These are phyloP conservation scores for Spermophilus dauricus DNA, from an alignment of 2,113 vertebrate species.

Conservation along the genomic window DNA sequence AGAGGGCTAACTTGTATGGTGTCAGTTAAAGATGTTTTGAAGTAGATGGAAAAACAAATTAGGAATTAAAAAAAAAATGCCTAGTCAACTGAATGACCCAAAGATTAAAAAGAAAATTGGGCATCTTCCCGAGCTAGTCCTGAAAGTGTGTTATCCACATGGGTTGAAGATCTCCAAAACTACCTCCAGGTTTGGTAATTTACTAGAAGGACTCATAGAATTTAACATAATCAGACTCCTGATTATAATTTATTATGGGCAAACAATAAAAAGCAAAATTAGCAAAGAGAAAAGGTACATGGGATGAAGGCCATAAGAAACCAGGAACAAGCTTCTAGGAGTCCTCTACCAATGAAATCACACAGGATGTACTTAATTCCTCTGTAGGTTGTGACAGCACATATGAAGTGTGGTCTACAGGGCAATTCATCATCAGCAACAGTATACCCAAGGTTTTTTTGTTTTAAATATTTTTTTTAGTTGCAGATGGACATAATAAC, in stretches of 20 bases:
- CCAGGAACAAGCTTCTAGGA: not conserved
- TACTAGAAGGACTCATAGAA: not conserved
- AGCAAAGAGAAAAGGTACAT: not conserved
- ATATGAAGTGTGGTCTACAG: not conserved
- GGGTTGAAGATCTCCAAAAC: not conserved
- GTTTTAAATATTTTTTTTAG: too few relatives aligned
- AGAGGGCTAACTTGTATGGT: too few relatives aligned
- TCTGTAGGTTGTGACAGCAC: not conserved
- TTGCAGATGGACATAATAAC: too few relatives aligned
- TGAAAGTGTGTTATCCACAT: not conserved
- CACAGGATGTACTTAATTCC: not conserved
- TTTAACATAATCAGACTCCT: not conserved
- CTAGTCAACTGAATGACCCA: not conserved
- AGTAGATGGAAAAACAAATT: too few relatives aligned
- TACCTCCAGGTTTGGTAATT: not conserved
- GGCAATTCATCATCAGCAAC: not conserved
- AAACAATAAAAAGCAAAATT: not conserved
- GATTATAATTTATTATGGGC: slow-evolving; percentile 19
- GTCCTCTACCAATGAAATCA: not conserved
- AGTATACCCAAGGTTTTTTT: not conserved
- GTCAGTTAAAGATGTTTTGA: too few relatives aligned
- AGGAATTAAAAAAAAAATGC: not conserved
- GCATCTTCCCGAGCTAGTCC: not conserved
- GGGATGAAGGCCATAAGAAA: not conserved
- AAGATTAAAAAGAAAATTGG: slow-evolving; percentile 4